Evolutionary conservation across 2,797 vertebrate genomes (phyloP), one percentile per base, ranked within the genome.

Genomic region (Leptoclinus maculatus): DNA sequence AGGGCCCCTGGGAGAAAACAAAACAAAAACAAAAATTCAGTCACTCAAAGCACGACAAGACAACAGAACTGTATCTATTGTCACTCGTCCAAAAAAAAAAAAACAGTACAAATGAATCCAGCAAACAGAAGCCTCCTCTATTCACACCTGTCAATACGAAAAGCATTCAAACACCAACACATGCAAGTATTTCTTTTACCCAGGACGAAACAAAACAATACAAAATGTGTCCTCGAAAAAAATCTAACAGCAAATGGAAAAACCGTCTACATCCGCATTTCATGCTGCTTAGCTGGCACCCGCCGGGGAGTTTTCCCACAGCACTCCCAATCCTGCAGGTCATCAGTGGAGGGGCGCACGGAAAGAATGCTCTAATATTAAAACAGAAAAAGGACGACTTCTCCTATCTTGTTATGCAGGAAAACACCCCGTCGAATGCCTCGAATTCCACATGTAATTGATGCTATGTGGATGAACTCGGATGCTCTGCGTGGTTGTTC

Each of bases 361-460:
- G 94, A 95, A 95, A 85, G 86, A 96, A 96, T 95, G 91, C 89
- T 94, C 92, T 85, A 93, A 93, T 95, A 94, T 92, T 94, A 93
- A 89, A 94, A 94, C 88, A 93, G 94, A 94, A 93, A 43, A 93
- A 85, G 88, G 89, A 92, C 93, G 91, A 45, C 85, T 93, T 90
- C 92, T 91, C 88, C 86, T 93, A 92, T 95, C 94, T 94, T 93
- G 94, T 94, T 93, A 92, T 84, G 90, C 90, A 92, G 93, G 91
- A 95, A 94, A 95, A 96, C 90, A 93, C 86, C 87, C 74, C 32
- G 86, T 74, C 53, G 39, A 89, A 96, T 97, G 95, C 95, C 88
- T 92, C 65, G 87, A 95, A 97, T 97, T 97, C 96, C 96, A 93
- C 89, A 91, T 87, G 82, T 95, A 96, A 97, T 93, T 94, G 95